Base-by-base conservation (phyloP, 2,888 invertebrate species). In the Xanthia icteritia region DNA sequence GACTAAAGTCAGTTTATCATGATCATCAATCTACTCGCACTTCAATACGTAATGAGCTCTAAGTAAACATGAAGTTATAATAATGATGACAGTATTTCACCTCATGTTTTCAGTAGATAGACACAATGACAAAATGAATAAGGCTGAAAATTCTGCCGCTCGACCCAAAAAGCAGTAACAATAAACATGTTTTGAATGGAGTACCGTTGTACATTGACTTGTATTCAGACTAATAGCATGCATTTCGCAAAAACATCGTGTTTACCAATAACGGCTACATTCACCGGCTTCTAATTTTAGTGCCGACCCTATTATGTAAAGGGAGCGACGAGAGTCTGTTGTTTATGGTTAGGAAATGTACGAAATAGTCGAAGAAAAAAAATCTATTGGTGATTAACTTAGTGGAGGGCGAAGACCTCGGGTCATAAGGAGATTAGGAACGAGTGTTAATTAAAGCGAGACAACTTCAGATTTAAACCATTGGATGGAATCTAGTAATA, bases 181-280 rank as follows among this genome's bases (percentile, higher is more conserved):
- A 79, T 74, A 86, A 88, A 84, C 76, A 81, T 86, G 87, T 86
- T 84, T 82, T 88, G 84, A 65, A 75, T 51, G 42, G 11, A 68
- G 65, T 63, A 72, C 84, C 73, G 80, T 75, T 81, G 58, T 83
- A 69, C 79, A 77, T 76, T 65, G 60, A 15, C 75, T 83, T 84
- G 81, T 85, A 84, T 85, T 75, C 58, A 79, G 83, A 73, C 27
- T 77, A 88, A 88, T 82, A 69, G 2, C 68, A 88, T 87, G 80
- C 89, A 69, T 80, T 81, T 73, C n/a, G 68, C 73, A 65, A 81
- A 87, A 87, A 88, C 77, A 88, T 58, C 63, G 20, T 79, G 73
- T 86, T 80, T 84, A 84, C 86, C 42, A 63, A 58, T 31, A 64
- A 6, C 31, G 11, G 72, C 45, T 73, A 70, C n/a, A 63, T 85